These are phyloP conservation scores for Dendrolimus pini DNA, from an alignment of 2,888 invertebrate species.

Conservation along the genomic window DNA sequence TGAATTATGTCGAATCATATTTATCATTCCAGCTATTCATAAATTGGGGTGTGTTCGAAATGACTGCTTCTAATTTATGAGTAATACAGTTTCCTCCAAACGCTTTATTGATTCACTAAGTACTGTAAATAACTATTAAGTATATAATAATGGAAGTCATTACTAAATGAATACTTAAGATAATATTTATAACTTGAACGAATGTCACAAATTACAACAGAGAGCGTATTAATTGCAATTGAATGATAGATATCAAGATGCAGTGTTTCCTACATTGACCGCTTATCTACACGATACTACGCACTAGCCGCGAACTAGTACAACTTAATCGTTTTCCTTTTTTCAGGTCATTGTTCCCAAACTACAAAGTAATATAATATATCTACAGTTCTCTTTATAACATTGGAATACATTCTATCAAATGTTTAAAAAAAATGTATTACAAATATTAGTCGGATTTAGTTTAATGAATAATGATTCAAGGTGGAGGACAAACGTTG, in stretches of 20 bases:
- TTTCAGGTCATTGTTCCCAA: background rate
- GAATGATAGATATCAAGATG: conserved; percentile 13
- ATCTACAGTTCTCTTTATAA: no score
- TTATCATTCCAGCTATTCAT: background rate
- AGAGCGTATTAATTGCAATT: conserved; percentile 11
- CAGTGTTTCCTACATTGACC: conserved; percentile 43
- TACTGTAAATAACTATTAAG: background rate
- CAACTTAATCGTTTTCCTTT: background rate
- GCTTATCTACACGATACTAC: conserved; percentile 57
- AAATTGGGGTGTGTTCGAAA: background rate
- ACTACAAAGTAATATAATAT: background rate
- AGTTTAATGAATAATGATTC: conserved; percentile 6
- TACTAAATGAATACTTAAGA: background rate
- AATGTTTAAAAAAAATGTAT: no score
- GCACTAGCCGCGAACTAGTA: conserved; percentile 28
- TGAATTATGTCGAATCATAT: conserved; percentile 1
- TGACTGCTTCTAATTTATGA: background rate
- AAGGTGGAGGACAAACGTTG: conserved; percentile 34
- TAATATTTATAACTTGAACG: conserved; percentile 6
- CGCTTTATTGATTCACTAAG: background rate
- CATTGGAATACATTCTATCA: background rate
- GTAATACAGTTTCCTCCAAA: background rate
- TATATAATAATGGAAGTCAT: background rate
- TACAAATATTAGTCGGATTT: no score
- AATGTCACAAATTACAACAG: conserved; percentile 11